Percentiles rank a stretch among this genome's conserved stretches.
phyloP scores from a whole-genome alignment of 2,113 vertebrate genomes.

The Puma concolor region DNA sequence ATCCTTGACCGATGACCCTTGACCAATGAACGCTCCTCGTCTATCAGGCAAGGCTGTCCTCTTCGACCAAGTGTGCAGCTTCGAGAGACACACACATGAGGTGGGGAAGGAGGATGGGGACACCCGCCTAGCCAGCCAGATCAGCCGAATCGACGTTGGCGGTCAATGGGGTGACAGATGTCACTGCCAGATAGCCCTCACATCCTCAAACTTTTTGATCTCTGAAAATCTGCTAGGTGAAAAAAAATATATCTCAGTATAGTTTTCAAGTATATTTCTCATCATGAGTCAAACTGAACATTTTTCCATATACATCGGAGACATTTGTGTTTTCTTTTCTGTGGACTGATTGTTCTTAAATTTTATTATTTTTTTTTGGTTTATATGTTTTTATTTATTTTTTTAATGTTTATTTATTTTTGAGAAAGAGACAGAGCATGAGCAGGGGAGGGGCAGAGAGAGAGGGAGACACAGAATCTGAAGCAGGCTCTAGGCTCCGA shows the following conservation, averaged over 20 bases:
- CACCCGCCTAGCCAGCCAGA: not conserved
- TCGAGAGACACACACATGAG: not conserved
- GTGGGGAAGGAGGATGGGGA: not conserved
- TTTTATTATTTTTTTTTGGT: too few species aligned
- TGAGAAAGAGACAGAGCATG: too few species aligned
- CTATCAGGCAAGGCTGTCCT: not conserved
- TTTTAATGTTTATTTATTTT: too few species aligned
- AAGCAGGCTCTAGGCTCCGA: too few species aligned
- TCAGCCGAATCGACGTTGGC: not conserved
- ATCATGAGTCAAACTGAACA: not conserved
- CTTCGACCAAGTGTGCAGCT: not conserved
- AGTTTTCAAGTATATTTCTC: constrained; percentile 2
- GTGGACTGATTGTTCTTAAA: not conserved
- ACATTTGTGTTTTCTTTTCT: not conserved
- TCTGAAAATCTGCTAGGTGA: not conserved
- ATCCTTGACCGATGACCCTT: not conserved
- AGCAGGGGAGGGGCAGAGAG: too few species aligned
- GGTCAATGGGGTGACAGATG: not conserved
- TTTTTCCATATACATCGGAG: not conserved
- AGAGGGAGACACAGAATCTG: too few species aligned
- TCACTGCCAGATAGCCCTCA: not conserved
- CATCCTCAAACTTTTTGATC: not conserved
- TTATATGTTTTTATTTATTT: too few species aligned
- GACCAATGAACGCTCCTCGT: not conserved
- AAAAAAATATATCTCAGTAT: not conserved